Base-by-base conservation (phyloP, 2,113 vertebrate genomes). In the Halichoeres trimaculatus region DNA sequence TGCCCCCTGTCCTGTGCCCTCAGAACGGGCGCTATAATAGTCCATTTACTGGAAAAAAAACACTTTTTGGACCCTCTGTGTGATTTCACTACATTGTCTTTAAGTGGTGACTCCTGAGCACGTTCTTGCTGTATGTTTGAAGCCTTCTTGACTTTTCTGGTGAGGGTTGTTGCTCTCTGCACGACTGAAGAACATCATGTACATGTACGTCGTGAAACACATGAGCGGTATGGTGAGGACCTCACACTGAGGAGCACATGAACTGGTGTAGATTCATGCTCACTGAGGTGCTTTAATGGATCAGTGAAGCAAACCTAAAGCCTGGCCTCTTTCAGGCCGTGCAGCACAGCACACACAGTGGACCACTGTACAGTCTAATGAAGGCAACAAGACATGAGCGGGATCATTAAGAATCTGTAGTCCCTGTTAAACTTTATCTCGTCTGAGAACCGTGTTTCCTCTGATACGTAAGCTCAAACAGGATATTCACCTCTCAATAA, bases 201-300 rank as follows among this genome's bases (percentile, higher is more conserved):
- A 43, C 16, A 40, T 59, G 61, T 11, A 43, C 16, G n/a, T 41
- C 68, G 51, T 47, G 23, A 72, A 69, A 55, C 20, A 30, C 54
- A 51, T 2, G 24, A 24, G 50, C 12, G 5, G 8, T 43, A 17
- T 40, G 30, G 41, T 47, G 57, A 36, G 2, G 2, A n/a, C 47
- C 60, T 69, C 50, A 48, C 16, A 63, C 26, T 53, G 57, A 75
- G 52, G 51, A 64, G 16, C 75, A 82, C 64, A 66, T 64, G 77
- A 58, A 70, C 48, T 30, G 70, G 51, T 78, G 67, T 69, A 74
- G 69, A 63, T 56, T 57, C 57, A 73, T 59, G 38, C 83, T 82
- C 50, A 78, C 53, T 77, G 76, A 78, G 55, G 64, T 86, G 80
- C 74, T 78, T 35, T 70, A 86, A 83, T 75, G 53, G 68, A 83